A percentile compares a stretch with the other conserved stretches of the same genome.
phyloP scores from a whole-genome alignment of 2,797 vertebrate genomes.

The Enteromius fasciolatus region DNA sequence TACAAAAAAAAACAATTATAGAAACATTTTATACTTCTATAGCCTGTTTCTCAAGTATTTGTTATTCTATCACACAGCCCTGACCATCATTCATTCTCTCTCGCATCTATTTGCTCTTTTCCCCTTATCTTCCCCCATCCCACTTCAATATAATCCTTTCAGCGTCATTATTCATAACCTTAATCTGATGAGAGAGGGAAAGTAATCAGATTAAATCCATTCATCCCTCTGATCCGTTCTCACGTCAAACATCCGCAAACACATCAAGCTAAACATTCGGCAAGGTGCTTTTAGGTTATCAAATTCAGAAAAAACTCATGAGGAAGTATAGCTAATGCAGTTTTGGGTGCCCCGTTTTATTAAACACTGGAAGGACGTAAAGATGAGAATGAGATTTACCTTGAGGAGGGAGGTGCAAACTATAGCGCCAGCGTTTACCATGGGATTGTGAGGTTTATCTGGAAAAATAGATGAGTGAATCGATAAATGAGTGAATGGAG shows the following conservation, averaged over 20 bases:
- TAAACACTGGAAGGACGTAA: not conserved
- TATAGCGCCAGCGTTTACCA: slow-evolving; percentile 98
- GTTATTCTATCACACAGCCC: not conserved
- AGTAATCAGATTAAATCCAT: slow-evolving; percentile 61
- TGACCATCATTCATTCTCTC: not conserved
- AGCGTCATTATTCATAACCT: slow-evolving; percentile 71
- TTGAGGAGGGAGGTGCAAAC: slow-evolving; percentile 98
- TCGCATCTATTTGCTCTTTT: not conserved
- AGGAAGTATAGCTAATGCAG: not conserved
- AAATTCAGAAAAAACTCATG: not conserved
- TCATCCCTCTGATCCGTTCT: slow-evolving; percentile 37
- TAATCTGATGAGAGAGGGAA: slow-evolving; percentile 62
- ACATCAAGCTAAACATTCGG: slow-evolving; percentile 9
- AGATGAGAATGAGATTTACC: slow-evolving; percentile 76
- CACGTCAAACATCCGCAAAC: slow-evolving; percentile 33
- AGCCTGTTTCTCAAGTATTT: not conserved
- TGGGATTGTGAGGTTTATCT: slow-evolving; percentile 99
- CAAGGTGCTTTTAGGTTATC: not conserved
- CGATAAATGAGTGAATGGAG: not conserved
- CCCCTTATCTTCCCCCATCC: not conserved
- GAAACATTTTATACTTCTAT: not conserved
- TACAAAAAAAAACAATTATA: not conserved
- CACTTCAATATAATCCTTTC: slow-evolving; percentile 54
- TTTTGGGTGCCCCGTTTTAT: not conserved
- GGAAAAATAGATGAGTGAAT: slow-evolving; percentile 62